These are phyloP conservation scores for Molossus alvarezi DNA, from an alignment of 2,797 vertebrate species.

Conservation along the genomic window DNA sequence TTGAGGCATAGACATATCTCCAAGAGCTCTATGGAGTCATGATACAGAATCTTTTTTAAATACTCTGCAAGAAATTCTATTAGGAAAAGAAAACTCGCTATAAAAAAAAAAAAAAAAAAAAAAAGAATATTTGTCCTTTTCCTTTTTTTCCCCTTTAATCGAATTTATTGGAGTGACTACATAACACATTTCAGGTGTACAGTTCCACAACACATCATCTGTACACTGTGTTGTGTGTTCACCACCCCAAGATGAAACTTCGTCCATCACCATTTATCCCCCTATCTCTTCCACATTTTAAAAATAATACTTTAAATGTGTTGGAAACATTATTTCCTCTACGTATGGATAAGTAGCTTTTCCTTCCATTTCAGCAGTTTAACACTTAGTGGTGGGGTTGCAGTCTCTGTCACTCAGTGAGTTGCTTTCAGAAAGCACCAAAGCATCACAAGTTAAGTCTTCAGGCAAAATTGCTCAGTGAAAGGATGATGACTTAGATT, in stretches of 20 bases:
- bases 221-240: neutral
- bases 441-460: neutral
- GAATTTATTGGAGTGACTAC: neutral
- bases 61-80: neutral
- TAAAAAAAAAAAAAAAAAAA: neutral
- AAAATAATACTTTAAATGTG: neutral
- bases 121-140: neutral
- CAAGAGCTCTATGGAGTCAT: neutral
- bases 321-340: neutral
- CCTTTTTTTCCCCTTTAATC: neutral
- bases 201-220: neutral
- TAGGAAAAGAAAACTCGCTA: constrained; percentile 28
- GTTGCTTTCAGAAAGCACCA: neutral
- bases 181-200: neutral
- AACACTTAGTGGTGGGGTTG: neutral
- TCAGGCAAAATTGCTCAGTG: neutral
- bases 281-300: neutral
- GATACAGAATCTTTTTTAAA: neutral
- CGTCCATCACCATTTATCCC: neutral
- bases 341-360: neutral
- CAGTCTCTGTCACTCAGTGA: neutral
- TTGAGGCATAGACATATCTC: neutral
- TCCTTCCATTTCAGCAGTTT: neutral
- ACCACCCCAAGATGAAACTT: neutral
- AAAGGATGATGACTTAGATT: neutral